Base-by-base conservation (phyloP, 1,140 invertebrate species). In the Hestina assimilis region DNA sequence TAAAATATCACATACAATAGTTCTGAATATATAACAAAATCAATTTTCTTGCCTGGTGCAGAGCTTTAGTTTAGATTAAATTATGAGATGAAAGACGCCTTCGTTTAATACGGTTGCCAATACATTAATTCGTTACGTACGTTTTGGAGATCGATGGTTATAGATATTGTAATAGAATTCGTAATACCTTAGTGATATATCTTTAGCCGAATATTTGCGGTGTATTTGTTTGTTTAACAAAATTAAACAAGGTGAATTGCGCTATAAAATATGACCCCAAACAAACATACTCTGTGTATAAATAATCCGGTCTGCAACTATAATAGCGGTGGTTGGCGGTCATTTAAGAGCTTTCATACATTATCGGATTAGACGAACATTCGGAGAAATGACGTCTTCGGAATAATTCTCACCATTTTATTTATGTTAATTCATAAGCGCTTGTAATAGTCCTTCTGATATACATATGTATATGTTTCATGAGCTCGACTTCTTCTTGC, bases 221-320 rank as follows among this genome's bases (percentile, higher is more conserved):
- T 38, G 7, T 38, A 38, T 38, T 38, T 38, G 45, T 31, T 19
- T 38, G 29, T 4, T 23, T 35, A 14, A 35, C 15, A 8, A 12
- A 50, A 35, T 50, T 38, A 28, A 5, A 51, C 33, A 59, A 59
- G 56, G 56, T 50, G 41, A 59, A 52, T 35, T 46, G 15, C 15
- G 56, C 42, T 46, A 12, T 59, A 52, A 59, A 59, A 52, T 59
- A 40, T 29, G 41, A 52, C 31, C 21, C 23, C 33, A 17, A 14
- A 17, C 19, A 38, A 38, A 38, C 33, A 38, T 38, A 38, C 33
- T 19, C 17, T 14, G 24, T 7, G 42, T 55, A 55, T 55, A 33
- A 55, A 55, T 46, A 55, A 26, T 54, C 23, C 48, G 33, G 33
- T 38, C 15, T 38, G 33, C 33, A 38, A 17, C 33, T 38, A 17